Percentiles rank a stretch among this genome's conserved stretches.
Evolutionary conservation across 2,797 vertebrate species (phyloP).

Genomic region (Okamejei kenojei): DNA sequence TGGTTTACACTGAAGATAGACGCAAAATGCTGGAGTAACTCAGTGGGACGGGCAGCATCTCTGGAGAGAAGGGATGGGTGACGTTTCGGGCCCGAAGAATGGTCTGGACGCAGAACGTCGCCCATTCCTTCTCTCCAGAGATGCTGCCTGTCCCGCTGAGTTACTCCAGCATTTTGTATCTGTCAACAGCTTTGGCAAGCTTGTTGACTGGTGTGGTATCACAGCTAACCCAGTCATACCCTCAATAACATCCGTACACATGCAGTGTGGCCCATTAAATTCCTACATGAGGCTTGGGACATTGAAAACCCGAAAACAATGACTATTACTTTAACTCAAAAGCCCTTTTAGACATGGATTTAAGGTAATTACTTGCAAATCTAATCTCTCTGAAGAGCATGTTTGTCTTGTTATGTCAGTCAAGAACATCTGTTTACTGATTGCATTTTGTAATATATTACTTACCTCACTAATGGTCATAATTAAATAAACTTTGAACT

Average conservation of each 20-base stretch:
- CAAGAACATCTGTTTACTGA: constrained; percentile 30
- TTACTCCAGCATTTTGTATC: too few species aligned
- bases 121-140: too few species aligned
- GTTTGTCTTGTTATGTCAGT: constrained; percentile 8
- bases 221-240: neutral
- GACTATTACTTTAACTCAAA: neutral
- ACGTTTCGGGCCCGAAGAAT: too few species aligned
- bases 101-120: too few species aligned
- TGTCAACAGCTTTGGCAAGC: neutral
- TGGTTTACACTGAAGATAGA: too few species aligned
- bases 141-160: too few species aligned
- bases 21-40: too few species aligned
- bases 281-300: neutral
- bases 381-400: constrained; percentile 25
- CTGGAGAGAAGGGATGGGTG: too few species aligned
- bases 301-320: neutral
- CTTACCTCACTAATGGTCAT: constrained; percentile 22
- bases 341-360: neutral
- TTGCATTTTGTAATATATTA: neutral
- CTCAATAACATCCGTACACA: neutral
- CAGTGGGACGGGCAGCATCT: too few species aligned
- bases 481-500: constrained; percentile 37
- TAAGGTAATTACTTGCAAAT: constrained; percentile 35
- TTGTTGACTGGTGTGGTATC: neutral
- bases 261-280: neutral